Evolutionary conservation across 2,113 vertebrate genomes (phyloP).

Genomic region (Chiloscyllium plagiosum): DNA sequence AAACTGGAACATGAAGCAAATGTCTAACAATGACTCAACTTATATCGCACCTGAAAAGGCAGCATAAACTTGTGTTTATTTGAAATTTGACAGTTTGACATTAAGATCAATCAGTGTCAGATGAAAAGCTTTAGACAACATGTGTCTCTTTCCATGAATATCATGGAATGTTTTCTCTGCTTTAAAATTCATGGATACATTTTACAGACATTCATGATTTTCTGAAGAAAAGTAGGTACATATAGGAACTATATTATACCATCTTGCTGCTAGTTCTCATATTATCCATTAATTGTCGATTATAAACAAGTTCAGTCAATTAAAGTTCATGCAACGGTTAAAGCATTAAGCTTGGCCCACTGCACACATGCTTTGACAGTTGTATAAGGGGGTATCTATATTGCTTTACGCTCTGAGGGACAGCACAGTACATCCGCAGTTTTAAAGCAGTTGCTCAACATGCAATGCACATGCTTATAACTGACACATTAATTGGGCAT

Average conservation of each 20-base stretch:
- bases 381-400: neutral
- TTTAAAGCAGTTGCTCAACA: neutral
- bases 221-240: neutral
- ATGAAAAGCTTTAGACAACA: too few relatives aligned
- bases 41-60: too few relatives aligned
- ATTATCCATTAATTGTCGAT: neutral
- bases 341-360: neutral
- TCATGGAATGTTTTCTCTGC: neutral
- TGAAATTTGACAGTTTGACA: too few relatives aligned
- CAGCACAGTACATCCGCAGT: neutral
- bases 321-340: neutral
- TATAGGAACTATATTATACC: neutral
- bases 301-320: neutral
- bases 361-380: neutral
- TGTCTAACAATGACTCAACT: too few relatives aligned
- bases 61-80: too few relatives aligned
- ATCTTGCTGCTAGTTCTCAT: neutral
- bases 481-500: neutral
- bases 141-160: too few relatives aligned
- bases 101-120: too few relatives aligned
- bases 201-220: neutral
- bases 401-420: neutral
- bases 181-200: neutral
- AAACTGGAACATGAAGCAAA: too few relatives aligned
- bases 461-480: neutral